A percentile compares a stretch with the other conserved stretches of the same genome.
Evolutionary conservation across 2,797 vertebrate species (phyloP).

Genomic region (Platyrinchus mystaceus): DNA sequence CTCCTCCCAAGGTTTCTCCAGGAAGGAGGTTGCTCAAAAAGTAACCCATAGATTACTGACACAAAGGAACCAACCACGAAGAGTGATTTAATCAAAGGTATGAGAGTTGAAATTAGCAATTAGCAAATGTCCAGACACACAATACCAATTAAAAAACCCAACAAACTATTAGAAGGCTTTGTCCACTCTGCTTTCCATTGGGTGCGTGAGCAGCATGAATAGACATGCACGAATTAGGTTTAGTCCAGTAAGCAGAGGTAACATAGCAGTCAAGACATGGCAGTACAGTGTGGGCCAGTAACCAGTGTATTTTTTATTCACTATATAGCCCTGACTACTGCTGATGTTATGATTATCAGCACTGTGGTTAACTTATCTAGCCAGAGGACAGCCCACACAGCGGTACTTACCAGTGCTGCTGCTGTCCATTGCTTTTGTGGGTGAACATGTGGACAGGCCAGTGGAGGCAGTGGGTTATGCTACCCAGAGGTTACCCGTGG

Average conservation of each 20-base stretch:
- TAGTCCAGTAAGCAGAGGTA: background rate
- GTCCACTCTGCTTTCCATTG: background rate
- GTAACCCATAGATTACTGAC: background rate
- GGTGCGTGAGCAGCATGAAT: background rate
- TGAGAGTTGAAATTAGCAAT: background rate
- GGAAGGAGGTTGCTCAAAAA: background rate
- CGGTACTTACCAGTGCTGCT: background rate
- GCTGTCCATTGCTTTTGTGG: background rate
- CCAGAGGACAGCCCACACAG: background rate
- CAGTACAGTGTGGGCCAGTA: background rate
- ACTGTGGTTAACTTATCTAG: background rate
- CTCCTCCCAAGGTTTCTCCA: background rate
- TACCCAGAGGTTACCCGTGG: background rate
- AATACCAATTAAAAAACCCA: background rate
- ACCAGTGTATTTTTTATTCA: background rate
- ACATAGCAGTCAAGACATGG: background rate
- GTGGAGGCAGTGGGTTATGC: background rate
- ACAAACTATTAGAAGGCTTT: background rate
- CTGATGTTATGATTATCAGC: background rate
- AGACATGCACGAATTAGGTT: background rate
- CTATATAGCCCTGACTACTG: accelerated
- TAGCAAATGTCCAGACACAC: background rate
- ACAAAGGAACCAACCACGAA: background rate
- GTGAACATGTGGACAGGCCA: background rate
- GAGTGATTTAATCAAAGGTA: background rate